Evolutionary conservation across 2,797 vertebrate genomes (phyloP), one percentile per base, ranked within the genome.

Genomic region (Takifugu ocellatus): DNA sequence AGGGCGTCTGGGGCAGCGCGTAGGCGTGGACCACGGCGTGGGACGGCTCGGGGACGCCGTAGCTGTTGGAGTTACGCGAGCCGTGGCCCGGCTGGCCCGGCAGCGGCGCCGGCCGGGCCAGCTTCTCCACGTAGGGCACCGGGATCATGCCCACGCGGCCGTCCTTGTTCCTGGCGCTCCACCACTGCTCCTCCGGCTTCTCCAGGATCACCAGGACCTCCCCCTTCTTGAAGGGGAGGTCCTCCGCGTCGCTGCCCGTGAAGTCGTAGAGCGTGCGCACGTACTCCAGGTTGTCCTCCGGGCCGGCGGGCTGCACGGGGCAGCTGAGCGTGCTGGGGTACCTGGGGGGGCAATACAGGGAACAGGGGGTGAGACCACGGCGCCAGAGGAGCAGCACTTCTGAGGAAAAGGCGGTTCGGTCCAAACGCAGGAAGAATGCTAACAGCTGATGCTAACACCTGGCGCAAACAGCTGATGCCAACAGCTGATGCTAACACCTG

Each of bases 151-250:
- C 97, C 25, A 92, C 78, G 2, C 94, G 93, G 52, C 97, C 97
- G 17, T 98, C 96, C 86, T 95, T 98, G 85, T 92, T 99, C 69
- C 96, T 93, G 82, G 97, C 97, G 0, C 96, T 98, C 97, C 97
- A 99, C 97, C 97, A 99, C 86, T 99, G 97, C 89, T 99, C 97
- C 89, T 99, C 97, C 0, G 97, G 96, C 83, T 98, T 99, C 74
- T 98, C 97, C 53, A 99, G 75, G 66, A 99, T 98, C 47, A 93
- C 91, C 48, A 99, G 89, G 64, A 99, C 86, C 84, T 99, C 97
- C 0, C 97, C 95, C 78, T 96, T 98, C 81, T 96, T 98, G 80
- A 99, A 99, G 3, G 96, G 96, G 66, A 99, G 93, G 85, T 99
- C 97, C 89, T 99, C 97, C 0, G 95, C 94, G 56, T 99, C 97